A percentile compares a stretch with the other conserved stretches of the same genome.
These are phyloP conservation scores for Lithobates sylvaticus DNA, from an alignment of 2,797 vertebrate species.

Conservation along the genomic window DNA sequence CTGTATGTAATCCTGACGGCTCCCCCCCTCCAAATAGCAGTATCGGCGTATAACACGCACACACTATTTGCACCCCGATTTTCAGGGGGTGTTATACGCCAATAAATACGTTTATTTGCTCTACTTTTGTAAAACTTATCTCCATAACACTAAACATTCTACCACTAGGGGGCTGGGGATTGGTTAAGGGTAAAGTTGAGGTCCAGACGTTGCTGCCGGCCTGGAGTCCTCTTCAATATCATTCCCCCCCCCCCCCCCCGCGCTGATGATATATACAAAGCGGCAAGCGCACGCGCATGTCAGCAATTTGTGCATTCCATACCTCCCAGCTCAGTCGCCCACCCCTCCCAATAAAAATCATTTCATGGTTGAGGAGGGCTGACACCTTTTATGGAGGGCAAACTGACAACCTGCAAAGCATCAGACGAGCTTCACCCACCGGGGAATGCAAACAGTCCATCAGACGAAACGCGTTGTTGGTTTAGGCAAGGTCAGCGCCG, in stretches of 20 bases:
- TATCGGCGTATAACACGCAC: too few species aligned
- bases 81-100: too few species aligned
- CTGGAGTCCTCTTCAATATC: background rate
- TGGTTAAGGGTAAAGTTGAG: too few species aligned
- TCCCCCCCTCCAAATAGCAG: too few species aligned
- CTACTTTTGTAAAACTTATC: too few species aligned
- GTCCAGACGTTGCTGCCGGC: too few species aligned
- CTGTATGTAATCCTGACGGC: too few species aligned
- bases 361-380: background rate
- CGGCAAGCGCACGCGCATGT: background rate
- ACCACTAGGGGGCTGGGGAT: too few species aligned
- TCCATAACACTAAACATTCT: too few species aligned
- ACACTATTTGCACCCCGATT: too few species aligned
- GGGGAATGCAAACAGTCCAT: background rate
- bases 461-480: background rate
- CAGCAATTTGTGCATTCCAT: background rate
- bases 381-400: conserved; percentile 3
- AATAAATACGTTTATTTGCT: too few species aligned
- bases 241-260: too few species aligned
- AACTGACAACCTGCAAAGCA: conserved; percentile 5
- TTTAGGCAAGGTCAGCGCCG: conserved; percentile 17
- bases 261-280: background rate
- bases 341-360: background rate
- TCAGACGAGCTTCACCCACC: background rate
- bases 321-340: background rate